Base-by-base conservation (phyloP, 2,888 invertebrate genomes). In the Leucozona laternaria region DNA sequence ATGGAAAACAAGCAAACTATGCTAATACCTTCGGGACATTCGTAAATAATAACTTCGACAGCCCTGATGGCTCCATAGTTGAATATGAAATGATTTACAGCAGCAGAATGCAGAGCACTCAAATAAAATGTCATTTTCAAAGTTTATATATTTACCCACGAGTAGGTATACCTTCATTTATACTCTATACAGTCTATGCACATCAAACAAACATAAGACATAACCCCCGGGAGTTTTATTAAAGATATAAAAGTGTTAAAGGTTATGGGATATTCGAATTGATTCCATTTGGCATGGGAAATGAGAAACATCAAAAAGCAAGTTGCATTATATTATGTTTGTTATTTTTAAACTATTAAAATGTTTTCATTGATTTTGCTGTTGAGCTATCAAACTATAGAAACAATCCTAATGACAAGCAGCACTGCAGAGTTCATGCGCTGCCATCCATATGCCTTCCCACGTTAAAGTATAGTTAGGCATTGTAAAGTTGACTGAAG, bases 21-120 rank as follows among this genome's bases (percentile, higher is more conserved):
- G n/a, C n/a, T n/a, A n/a, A n/a, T n/a, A n/a, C n/a, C n/a, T 34
- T 5, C 7, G n/a, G 34, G 8, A 34, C 1, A 7, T 7, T 31
- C 31, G 2, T 37, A 45, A 2, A 45, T 17, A n/a, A 45, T 31
- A 4, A 4, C 28, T 55, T 28, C 57, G 57, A 57, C 57, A 57
- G 34, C 57, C 6, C 57, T 57, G 57, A 5, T 34, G 2, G 34
- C 5, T 31, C 2, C 7, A 8, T 1, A 31, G 57, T 34, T 20
- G 17, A 57, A 31, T 57, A 57, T 57, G 31, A 31, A 31, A 31
- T 31, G 57, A 57, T 57, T 57, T 34, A 31, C 17, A 20, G 13
- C 34, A 57, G n/a, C 57, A 34, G 34, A 57, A 57, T 57, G 31
- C 57, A 57, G 57, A 57, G 31, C 57, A 57, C 57, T 57, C 57